Percentiles rank a stretch among this genome's conserved stretches.
These are phyloP conservation scores for Zalophus californianus DNA, from an alignment of 2,797 vertebrate species.

Conservation along the genomic window DNA sequence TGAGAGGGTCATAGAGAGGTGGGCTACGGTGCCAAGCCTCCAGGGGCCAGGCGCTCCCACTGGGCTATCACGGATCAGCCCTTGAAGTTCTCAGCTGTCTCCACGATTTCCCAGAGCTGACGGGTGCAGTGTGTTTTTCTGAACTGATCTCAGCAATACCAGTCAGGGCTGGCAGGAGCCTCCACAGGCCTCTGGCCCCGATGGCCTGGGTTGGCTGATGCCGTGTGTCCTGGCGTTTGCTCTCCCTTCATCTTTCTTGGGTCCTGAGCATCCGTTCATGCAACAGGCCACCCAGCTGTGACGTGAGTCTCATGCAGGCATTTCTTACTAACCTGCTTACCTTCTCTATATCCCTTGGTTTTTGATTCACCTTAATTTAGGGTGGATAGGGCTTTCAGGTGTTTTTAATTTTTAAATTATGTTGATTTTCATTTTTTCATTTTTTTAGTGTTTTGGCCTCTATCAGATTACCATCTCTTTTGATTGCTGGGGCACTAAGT, in stretches of 20 bases:
- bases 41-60: neutral
- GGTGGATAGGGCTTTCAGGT: neutral
- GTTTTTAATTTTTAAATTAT: neutral
- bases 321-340: neutral
- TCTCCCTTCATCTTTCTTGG: neutral
- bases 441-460: neutral
- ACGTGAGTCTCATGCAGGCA: neutral
- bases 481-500: neutral
- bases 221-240: neutral
- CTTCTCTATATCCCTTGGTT: neutral
- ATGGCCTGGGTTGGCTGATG: neutral
- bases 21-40: neutral
- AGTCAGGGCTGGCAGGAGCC: neutral
- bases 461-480: neutral
- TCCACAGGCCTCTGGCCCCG: neutral
- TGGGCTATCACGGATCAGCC: too few relatives aligned
- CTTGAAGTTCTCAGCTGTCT: neutral
- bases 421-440: neutral
- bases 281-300: neutral
- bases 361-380: neutral
- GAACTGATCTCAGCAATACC: neutral
- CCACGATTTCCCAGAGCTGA: fast-evolving
- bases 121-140: neutral
- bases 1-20: neutral
- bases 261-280: neutral